These are phyloP conservation scores for Lordiphosa fenestrarum DNA, from an alignment of 2,888 invertebrate genomes.

Conservation along the genomic window DNA sequence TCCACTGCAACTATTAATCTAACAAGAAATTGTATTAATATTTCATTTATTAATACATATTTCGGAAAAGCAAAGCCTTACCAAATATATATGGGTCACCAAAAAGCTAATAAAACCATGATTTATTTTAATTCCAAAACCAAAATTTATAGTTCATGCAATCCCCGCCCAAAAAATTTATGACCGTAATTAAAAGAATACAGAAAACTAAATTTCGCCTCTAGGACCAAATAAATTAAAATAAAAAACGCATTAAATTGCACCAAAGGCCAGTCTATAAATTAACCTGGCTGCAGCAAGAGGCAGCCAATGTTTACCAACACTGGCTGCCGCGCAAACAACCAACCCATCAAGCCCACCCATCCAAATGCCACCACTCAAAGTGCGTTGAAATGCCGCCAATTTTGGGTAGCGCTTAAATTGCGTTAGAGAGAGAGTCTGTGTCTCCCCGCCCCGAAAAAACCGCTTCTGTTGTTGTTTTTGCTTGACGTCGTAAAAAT, in stretches of 20 bases:
- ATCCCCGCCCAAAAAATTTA: conserved; percentile 40
- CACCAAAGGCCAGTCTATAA: conserved; percentile 23
- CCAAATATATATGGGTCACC: neutral
- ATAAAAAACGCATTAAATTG: conserved; percentile 35
- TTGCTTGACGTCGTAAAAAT: conserved; percentile 57
- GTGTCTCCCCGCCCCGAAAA: conserved; percentile 2
- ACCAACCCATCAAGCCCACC: neutral
- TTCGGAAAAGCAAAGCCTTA: neutral
- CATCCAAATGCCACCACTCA: conserved; percentile 49
- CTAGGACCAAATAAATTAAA: conserved; percentile 33
- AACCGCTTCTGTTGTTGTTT: conserved; percentile 26
- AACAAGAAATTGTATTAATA: too few relatives aligned
- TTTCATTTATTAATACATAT: neutral
- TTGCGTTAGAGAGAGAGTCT: conserved; percentile 47
- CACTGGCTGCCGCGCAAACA: conserved; percentile 21
- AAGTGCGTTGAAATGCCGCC: conserved; percentile 66
- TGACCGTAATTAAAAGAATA: conserved; percentile 51
- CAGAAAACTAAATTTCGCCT: conserved; percentile 21
- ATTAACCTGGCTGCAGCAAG: conserved; percentile 35
- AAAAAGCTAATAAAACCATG: conserved; percentile 11
- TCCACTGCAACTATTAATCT: too few relatives aligned
- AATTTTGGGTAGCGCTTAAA: conserved; percentile 58
- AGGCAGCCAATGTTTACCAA: conserved; percentile 31
- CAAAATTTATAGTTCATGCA: conserved; percentile 14
- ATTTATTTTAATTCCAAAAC: conserved; percentile 27